Evolutionary conservation across 2,888 invertebrate genomes (phyloP), one percentile per base, ranked within the genome.

Genomic region (Brassicogethes aeneus): DNA sequence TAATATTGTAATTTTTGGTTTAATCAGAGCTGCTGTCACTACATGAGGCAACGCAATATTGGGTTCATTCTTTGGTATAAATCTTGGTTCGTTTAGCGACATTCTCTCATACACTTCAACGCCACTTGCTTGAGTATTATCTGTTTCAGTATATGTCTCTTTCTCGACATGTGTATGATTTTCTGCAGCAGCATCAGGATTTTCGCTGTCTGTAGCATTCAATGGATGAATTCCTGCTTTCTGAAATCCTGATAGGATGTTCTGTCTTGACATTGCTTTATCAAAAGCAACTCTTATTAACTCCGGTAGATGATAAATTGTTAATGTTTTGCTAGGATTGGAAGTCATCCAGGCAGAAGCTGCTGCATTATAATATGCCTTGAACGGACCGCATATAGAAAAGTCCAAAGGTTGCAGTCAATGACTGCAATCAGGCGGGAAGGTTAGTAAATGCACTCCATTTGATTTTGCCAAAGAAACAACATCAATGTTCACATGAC

Each of bases 391-490:
- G 17, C 34, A 43, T 8, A 43, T 39, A 17, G 33, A 37, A 17
- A 46, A 34, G 14, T 46, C 43, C 17, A 46, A 17, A 12, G 43
- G 43, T 34, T 46, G 43, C n/a, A 45, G 35, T 3, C 40, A 36
- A 36, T 43, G 39, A 17, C 40, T 43, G 14, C 39, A 40, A 35
- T 45, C 40, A n/a, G 41, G 34, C 5, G 43, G 43, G 32, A 43
- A 45, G 2, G 44, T 44, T 30, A 46, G 10, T 5, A 44, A 17
- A 35, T 32, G 17, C 16, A 37, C 30, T 17, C 40, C 37, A 34
- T 41, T n/a, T n/a, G n/a, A n/a, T n/a, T n/a, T n/a, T n/a, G n/a
- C n/a, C n/a, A n/a, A n/a, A n/a, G n/a, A n/a, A n/a, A n/a, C n/a
- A n/a, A n/a, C n/a, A n/a, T n/a, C n/a, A n/a, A n/a, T n/a, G n/a